Conservation (phyloP, 2,113 vertebrate species). For the Synodontis membranacea region DNA sequence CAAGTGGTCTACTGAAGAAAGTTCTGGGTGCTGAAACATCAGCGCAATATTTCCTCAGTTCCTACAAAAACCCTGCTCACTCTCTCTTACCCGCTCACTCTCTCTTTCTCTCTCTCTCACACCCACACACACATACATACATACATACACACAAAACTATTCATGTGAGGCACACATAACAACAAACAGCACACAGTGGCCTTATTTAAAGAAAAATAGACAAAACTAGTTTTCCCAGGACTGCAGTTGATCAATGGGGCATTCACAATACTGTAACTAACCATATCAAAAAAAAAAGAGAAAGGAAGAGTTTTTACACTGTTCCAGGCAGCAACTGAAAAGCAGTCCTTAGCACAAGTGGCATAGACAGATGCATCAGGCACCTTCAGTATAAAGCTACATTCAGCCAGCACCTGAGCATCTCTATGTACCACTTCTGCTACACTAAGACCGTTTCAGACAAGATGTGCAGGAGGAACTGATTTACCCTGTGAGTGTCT, state of each 20-base stretch:
- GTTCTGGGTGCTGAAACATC: conserved; percentile 66
- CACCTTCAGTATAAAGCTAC: background rate
- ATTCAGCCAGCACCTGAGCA: background rate
- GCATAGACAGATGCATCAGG: background rate
- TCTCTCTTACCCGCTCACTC: background rate
- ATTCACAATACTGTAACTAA: background rate
- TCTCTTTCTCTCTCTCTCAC: background rate
- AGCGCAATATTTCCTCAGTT: conserved; percentile 63
- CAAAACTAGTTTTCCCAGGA: background rate
- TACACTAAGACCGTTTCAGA: background rate
- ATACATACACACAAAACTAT: background rate
- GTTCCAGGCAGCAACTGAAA: background rate
- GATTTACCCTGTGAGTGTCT: background rate
- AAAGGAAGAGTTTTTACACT: no score
- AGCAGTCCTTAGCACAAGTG: background rate
- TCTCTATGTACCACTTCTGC: background rate
- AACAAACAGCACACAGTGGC: no score
- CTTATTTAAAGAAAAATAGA: background rate
- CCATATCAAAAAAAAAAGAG: background rate
- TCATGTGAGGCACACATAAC: background rate
- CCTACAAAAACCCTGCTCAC: conserved; percentile 48
- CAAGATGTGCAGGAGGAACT: no score
- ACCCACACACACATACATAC: background rate
- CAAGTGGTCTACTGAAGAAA: conserved; percentile 70
- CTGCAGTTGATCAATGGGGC: background rate